Evolutionary conservation across 2,888 invertebrate genomes (phyloP).

Genomic region (Lasioglossum leucozonium): DNA sequence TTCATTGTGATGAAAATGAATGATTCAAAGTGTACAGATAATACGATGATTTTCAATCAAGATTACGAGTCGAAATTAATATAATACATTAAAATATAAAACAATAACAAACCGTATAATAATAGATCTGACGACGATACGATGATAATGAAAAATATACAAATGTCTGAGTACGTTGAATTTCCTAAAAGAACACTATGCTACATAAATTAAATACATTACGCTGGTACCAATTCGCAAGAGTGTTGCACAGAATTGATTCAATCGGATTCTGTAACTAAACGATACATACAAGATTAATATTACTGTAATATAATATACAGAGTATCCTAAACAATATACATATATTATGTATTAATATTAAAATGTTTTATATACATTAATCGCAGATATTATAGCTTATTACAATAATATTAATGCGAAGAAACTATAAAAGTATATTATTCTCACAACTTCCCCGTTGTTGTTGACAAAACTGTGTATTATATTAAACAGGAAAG

Average conservation of each 20-base stretch:
- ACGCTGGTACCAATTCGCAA: conserved; percentile 19
- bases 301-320: conserved; percentile 43
- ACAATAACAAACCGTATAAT: conserved; percentile 40
- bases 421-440: conserved; percentile 12
- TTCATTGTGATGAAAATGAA: conserved; percentile 11
- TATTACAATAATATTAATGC: conserved; percentile 44
- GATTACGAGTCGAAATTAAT: conserved; percentile 13
- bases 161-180: conserved; percentile 40
- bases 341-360: neutral
- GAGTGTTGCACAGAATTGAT: conserved; percentile 4
- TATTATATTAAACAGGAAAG: neutral
- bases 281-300: conserved; percentile 30
- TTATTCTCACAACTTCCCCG: neutral
- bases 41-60: neutral
- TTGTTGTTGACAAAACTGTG: neutral
- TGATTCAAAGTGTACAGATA: conserved; percentile 7
- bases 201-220: conserved; percentile 30
- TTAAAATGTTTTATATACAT: conserved; percentile 23
- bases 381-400: conserved; percentile 25
- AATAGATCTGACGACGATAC: conserved; percentile 25
- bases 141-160: conserved; percentile 53
- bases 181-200: neutral
- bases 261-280: conserved; percentile 2
- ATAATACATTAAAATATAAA: conserved; percentile 53
- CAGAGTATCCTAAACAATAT: neutral